Conservation (phyloP, 2,888 invertebrate genomes). For the Sinodicranocentrus sp. region DNA sequence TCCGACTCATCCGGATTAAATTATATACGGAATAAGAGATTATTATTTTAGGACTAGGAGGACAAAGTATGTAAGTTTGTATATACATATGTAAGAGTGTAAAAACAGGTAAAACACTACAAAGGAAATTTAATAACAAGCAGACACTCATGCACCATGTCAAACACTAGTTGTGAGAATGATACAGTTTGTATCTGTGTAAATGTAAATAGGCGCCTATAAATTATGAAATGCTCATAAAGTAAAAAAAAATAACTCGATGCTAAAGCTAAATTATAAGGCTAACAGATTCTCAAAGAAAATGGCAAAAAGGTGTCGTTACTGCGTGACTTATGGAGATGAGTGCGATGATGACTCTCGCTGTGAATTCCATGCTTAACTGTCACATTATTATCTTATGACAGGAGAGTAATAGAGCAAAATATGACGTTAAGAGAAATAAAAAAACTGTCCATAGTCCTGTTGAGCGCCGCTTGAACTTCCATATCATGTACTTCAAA, state of each 20-base stretch:
- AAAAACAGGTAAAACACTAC: too few relatives aligned
- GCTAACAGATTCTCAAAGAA: neutral
- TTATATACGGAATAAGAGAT: neutral
- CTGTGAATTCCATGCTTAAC: constrained; percentile 10
- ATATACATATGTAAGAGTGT: too few relatives aligned
- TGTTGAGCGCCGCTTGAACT: constrained; percentile 29
- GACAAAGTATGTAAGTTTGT: too few relatives aligned
- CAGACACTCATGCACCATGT: too few relatives aligned
- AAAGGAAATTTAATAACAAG: too few relatives aligned
- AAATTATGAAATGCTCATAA: too few relatives aligned
- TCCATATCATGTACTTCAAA: constrained; percentile 37
- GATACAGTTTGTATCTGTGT: too few relatives aligned
- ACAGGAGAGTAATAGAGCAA: neutral
- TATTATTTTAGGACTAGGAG: too few relatives aligned
- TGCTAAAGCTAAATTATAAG: neutral
- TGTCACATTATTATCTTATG: neutral
- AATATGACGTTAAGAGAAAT: constrained; percentile 12
- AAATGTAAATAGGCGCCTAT: too few relatives aligned
- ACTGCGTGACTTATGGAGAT: neutral
- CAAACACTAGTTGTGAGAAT: too few relatives aligned
- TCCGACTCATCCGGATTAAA: neutral
- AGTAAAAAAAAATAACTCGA: neutral
- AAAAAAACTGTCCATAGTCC: neutral
- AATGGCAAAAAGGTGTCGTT: too few relatives aligned
- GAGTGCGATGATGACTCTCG: constrained; percentile 10